phyloP scores from a whole-genome alignment of 2,888 invertebrate genomes.

The Willowsia nigromaculata region DNA sequence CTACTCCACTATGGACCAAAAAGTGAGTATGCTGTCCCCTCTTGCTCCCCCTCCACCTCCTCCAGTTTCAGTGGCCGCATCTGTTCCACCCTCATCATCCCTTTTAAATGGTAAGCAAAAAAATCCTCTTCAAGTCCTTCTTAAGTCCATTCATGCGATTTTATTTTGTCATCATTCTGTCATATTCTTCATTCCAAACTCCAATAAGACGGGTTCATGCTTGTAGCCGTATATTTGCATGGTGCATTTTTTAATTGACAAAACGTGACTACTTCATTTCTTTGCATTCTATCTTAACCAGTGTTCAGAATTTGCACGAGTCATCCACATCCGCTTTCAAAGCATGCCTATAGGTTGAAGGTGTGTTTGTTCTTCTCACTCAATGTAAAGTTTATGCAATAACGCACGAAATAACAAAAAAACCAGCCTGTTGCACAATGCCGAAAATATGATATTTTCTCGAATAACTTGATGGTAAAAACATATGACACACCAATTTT shows the following conservation, averaged over 20 bases:
- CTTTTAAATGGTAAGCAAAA: conserved; percentile 65
- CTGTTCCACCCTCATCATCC: conserved; percentile 68
- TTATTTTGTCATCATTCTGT: conserved; percentile 49
- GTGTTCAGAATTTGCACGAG: conserved; percentile 45
- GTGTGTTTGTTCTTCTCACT: background rate
- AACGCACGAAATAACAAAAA: background rate
- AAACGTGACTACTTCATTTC: conserved; percentile 57
- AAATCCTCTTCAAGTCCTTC: background rate
- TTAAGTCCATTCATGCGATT: conserved; percentile 22
- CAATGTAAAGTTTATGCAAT: background rate
- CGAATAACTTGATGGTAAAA: background rate
- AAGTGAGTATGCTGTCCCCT: conserved; percentile 79
- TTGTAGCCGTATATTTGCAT: background rate
- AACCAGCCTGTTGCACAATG: conserved; percentile 53
- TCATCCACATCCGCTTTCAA: conserved; percentile 57
- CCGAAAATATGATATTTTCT: conserved; percentile 3
- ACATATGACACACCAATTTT: conserved; percentile 20
- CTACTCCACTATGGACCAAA: conserved; percentile 80
- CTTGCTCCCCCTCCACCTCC: conserved; percentile 77
- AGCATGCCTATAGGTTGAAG: background rate
- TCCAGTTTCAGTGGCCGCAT: conserved; percentile 58
- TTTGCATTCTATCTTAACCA: conserved; percentile 19
- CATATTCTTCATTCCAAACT: background rate
- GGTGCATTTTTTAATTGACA: conserved; percentile 64
- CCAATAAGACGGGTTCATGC: background rate